phyloP scores from a whole-genome alignment of 2,888 invertebrate species.

The Carcina quercana region DNA sequence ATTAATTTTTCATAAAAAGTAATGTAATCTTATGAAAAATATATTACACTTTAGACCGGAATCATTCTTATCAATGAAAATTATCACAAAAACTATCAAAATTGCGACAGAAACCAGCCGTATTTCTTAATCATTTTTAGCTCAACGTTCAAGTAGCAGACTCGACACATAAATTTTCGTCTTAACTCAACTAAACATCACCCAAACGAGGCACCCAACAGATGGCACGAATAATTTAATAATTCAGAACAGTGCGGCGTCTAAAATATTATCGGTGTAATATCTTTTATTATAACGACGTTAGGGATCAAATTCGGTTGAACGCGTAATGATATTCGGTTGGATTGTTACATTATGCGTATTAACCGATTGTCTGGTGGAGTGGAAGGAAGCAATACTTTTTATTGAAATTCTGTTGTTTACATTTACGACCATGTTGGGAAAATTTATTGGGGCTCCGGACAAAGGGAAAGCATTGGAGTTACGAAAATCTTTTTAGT shows the following conservation, averaged over 20 bases:
- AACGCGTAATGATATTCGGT: slow-evolving; percentile 7
- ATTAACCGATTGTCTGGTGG: slow-evolving; percentile 1
- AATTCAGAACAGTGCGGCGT: slow-evolving; percentile 34
- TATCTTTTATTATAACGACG: slow-evolving; percentile 26
- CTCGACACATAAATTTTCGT: neutral
- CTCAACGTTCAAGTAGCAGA: no score
- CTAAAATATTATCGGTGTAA: slow-evolving; percentile 31
- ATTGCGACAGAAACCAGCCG: no score
- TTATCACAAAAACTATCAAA: no score
- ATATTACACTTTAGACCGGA: no score
- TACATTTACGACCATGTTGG: no score
- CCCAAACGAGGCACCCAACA: slow-evolving; percentile 32
- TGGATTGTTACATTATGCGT: neutral
- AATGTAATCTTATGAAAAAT: no score
- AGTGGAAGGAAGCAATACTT: slow-evolving; percentile 6
- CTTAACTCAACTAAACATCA: neutral
- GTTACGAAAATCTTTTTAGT: no score
- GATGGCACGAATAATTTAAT: slow-evolving; percentile 52
- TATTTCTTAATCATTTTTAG: no score
- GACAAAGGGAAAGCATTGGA: no score
- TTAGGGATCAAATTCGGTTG: slow-evolving; percentile 34
- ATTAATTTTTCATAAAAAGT: no score
- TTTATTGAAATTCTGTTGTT: slow-evolving; percentile 5
- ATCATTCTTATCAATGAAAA: no score
- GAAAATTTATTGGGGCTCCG: no score